A percentile compares a stretch with the other conserved stretches of the same genome.
These are phyloP conservation scores for Caranx melampygus DNA, from an alignment of 2,113 vertebrate species.

Conservation along the genomic window DNA sequence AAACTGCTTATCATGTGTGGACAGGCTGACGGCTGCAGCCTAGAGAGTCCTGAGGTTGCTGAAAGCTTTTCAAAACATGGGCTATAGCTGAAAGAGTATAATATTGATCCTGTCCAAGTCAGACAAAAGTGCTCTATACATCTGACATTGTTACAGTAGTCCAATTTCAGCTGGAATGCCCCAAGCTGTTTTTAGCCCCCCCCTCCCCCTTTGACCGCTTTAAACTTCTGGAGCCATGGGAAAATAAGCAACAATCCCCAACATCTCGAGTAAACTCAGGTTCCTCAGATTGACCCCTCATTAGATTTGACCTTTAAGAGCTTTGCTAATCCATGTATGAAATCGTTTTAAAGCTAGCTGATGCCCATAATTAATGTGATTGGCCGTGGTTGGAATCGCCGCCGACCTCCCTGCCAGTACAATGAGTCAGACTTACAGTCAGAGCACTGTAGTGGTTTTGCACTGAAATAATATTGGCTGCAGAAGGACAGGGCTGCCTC, in stretches of 20 bases:
- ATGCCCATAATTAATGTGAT: constrained; percentile 71
- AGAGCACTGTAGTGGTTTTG: constrained; percentile 39
- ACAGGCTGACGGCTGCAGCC: constrained; percentile 43
- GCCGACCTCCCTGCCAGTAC: constrained; percentile 59
- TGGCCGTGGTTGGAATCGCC: constrained; percentile 56
- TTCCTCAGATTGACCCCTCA: constrained; percentile 71
- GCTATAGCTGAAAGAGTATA: constrained; percentile 13
- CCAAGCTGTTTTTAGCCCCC: constrained; percentile 19
- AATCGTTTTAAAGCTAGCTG: constrained; percentile 79
- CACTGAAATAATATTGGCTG: constrained; percentile 51
- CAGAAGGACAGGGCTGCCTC: constrained; percentile 23
- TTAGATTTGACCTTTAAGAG: constrained; percentile 72
- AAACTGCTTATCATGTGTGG: constrained; percentile 30
- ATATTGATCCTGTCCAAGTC: constrained; percentile 12
- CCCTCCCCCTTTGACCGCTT: constrained; percentile 42
- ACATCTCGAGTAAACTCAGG: constrained; percentile 51
- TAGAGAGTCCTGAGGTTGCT: constrained; percentile 32
- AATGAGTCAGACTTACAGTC: constrained; percentile 60
- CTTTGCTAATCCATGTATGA: constrained; percentile 79
- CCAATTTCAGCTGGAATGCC: constrained; percentile 23
- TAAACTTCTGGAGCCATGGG: constrained; percentile 28
- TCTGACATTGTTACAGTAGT: constrained; percentile 42
- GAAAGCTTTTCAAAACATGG: constrained; percentile 23
- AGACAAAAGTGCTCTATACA: constrained; percentile 40
- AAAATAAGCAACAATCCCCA: constrained; percentile 55